These are phyloP conservation scores for Indri indri DNA, from an alignment of 2,113 vertebrate species.

Conservation along the genomic window DNA sequence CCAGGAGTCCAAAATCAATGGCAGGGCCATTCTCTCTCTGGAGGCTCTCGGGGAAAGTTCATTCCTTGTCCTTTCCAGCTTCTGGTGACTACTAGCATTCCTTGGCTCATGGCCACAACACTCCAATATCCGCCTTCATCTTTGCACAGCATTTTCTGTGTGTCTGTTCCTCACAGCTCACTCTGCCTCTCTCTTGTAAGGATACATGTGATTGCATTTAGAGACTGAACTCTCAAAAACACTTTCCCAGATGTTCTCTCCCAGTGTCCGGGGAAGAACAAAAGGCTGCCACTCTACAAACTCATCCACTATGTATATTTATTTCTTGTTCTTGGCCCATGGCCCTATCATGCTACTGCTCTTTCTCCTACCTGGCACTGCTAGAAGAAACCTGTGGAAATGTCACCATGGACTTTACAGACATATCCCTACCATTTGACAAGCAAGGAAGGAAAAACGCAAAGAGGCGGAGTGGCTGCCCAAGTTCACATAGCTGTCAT, in stretches of 20 bases:
- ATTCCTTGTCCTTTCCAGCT: neutral
- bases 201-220: neutral
- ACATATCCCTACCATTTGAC: neutral
- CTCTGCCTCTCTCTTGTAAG: neutral
- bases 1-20: neutral
- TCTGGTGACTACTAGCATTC: neutral
- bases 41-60: neutral
- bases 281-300: neutral
- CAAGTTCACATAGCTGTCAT: neutral
- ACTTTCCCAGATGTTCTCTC: neutral
- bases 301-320: neutral
- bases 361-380: neutral
- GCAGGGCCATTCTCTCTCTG: neutral
- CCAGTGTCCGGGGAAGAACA: neutral
- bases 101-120: neutral
- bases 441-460: neutral
- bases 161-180: neutral
- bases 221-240: neutral
- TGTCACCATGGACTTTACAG: neutral
- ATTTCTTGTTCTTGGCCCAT: neutral
- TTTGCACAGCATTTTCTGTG: neutral
- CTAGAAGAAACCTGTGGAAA: neutral
- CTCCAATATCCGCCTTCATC: neutral
- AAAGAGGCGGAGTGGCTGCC: neutral
- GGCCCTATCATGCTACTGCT: no score